Evolutionary conservation across 1,140 invertebrate species (phyloP).

Genomic region (Acromyrmex charruanus): DNA sequence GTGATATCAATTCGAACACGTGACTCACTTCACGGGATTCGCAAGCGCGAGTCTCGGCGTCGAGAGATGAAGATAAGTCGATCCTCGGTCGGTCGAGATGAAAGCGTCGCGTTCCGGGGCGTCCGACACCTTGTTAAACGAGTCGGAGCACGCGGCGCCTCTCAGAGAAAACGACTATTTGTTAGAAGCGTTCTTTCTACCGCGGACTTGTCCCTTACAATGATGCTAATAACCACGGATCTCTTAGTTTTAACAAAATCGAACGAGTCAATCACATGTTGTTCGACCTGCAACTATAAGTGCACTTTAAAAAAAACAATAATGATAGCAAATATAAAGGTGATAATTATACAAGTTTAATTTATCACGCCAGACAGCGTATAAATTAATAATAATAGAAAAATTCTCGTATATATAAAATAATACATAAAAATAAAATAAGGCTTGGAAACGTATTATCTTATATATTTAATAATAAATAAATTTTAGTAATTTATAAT

Average conservation of each 20-base stretch:
- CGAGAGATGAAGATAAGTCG: constrained; percentile 84
- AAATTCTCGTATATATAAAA: too few species aligned
- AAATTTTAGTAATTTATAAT: too few species aligned
- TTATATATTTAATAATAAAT: too few species aligned
- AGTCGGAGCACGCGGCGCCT: constrained; percentile 80
- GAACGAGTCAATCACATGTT: constrained; percentile 28
- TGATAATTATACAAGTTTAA: too few species aligned
- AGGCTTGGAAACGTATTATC: too few species aligned
- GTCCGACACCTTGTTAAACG: constrained; percentile 85
- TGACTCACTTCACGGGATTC: constrained; percentile 78
- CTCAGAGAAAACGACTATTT: constrained; percentile 83
- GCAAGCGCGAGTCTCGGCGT: constrained; percentile 72
- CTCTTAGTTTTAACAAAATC: constrained; percentile 53
- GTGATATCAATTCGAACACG: constrained; percentile 82
- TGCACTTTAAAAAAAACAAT: too few species aligned
- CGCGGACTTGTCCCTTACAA: constrained; percentile 61
- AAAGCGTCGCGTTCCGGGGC: constrained; percentile 82
- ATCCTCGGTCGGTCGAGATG: constrained; percentile 82
- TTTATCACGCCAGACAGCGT: too few species aligned
- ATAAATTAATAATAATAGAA: too few species aligned
- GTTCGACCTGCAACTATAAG: neutral
- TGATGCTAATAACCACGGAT: neutral
- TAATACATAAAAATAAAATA: too few species aligned
- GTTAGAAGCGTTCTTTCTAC: constrained; percentile 79
- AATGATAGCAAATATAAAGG: too few species aligned